Evolutionary conservation across 2,888 invertebrate genomes (phyloP).

Genomic region (Microctonus aethiopoides): DNA sequence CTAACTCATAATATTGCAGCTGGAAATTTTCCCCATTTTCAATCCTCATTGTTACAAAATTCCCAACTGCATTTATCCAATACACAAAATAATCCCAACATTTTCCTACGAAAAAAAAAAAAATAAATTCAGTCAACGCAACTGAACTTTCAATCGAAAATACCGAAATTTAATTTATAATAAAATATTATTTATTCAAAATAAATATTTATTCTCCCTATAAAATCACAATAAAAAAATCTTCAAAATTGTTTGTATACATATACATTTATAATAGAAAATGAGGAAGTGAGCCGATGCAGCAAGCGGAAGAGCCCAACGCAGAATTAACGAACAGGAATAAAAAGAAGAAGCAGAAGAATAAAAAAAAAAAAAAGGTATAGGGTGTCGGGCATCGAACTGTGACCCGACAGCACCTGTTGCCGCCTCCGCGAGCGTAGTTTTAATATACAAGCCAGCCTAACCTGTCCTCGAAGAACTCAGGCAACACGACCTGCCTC

Average conservation of each 20-base stretch:
- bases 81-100: too few relatives aligned
- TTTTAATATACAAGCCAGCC: constrained; percentile 48
- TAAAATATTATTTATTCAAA: too few relatives aligned
- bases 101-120: too few relatives aligned
- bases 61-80: neutral
- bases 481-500: constrained; percentile 38
- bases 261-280: neutral
- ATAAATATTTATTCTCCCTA: too few relatives aligned
- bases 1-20: too few relatives aligned
- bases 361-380: constrained; percentile 36
- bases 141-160: too few relatives aligned
- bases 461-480: constrained; percentile 36
- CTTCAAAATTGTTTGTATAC: too few relatives aligned
- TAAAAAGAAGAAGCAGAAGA: constrained; percentile 15
- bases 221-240: too few relatives aligned
- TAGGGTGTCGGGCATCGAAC: constrained; percentile 57
- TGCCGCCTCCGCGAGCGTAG: constrained; percentile 55
- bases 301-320: constrained; percentile 6
- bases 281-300: neutral
- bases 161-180: too few relatives aligned
- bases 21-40: too few relatives aligned
- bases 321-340: constrained; percentile 9
- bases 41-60: neutral
- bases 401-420: constrained; percentile 62
- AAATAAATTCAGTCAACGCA: too few relatives aligned